Percentiles rank a stretch among this genome's conserved stretches.
These are phyloP conservation scores for Theretra japonica DNA, from an alignment of 2,888 invertebrate genomes.

Conservation along the genomic window DNA sequence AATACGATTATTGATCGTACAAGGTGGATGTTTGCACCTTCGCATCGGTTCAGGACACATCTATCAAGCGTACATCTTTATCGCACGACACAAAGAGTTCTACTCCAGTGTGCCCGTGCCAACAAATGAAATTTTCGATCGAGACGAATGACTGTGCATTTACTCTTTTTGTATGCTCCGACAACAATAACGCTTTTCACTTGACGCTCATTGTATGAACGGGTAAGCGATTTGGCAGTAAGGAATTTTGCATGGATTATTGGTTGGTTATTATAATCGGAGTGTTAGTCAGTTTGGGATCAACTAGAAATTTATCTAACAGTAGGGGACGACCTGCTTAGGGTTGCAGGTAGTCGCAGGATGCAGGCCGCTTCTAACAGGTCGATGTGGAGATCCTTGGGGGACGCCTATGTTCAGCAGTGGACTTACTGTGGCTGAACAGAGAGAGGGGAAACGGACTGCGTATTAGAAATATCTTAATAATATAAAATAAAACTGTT, in stretches of 20 bases:
- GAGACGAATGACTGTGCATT: conserved; percentile 75
- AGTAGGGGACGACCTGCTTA: too few relatives aligned
- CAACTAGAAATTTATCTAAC: too few relatives aligned
- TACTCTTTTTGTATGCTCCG: conserved; percentile 68
- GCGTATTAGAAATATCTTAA: too few relatives aligned
- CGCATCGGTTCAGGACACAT: conserved; percentile 44
- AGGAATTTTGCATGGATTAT: conserved; percentile 17
- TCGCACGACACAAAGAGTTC: conserved; percentile 64
- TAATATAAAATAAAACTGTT: too few relatives aligned
- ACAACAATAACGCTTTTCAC: conserved; percentile 66
- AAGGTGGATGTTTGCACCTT: conserved; percentile 36
- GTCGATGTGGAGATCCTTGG: too few relatives aligned
- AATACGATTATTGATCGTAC: conserved; percentile 32
- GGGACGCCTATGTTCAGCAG: too few relatives aligned
- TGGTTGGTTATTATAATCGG: neutral
- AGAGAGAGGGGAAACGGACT: too few relatives aligned
- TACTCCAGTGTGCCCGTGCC: conserved; percentile 55
- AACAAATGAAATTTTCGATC: conserved; percentile 78
- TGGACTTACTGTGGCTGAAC: too few relatives aligned
- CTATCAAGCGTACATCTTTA: conserved; percentile 58
- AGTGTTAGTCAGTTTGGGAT: neutral
- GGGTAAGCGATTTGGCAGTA: conserved; percentile 40
- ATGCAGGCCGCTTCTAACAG: too few relatives aligned
- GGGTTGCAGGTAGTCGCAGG: too few relatives aligned
- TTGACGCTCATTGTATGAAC: conserved; percentile 54